phyloP scores from a whole-genome alignment of 2,797 vertebrate genomes.

The Euphonia xanthogaster region DNA sequence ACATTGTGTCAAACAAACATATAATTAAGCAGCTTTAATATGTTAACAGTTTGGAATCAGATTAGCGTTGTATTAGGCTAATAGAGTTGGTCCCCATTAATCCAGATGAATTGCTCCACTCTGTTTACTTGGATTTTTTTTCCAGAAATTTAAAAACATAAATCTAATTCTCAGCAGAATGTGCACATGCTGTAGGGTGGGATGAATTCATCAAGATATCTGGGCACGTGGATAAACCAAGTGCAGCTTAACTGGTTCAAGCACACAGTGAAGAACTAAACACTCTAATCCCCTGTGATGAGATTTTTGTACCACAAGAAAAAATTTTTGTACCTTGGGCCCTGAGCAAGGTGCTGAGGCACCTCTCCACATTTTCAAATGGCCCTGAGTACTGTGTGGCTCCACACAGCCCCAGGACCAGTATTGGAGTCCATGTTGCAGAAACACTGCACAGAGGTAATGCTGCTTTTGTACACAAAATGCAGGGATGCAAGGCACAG shows the following conservation, averaged over 20 bases:
- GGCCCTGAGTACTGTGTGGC: background rate
- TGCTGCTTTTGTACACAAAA: background rate
- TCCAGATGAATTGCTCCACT: constrained; percentile 44
- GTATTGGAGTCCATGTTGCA: rapidly evolving
- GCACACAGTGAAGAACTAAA: background rate
- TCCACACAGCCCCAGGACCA: background rate
- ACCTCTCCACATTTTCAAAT: background rate
- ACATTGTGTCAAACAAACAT: constrained; percentile 49
- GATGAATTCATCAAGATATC: constrained; percentile 18
- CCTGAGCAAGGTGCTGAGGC: background rate
- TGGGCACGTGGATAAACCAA: constrained; percentile 26
- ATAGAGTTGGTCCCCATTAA: constrained; percentile 52
- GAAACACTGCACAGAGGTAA: background rate
- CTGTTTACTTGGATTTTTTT: constrained; percentile 16
- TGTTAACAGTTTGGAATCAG: constrained; percentile 65
- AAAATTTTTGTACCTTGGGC: too few species aligned
- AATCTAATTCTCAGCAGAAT: constrained; percentile 2
- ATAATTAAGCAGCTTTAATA: constrained; percentile 67
- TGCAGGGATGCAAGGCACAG: background rate
- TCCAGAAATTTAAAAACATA: constrained; percentile 1
- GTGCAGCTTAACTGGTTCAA: constrained; percentile 31
- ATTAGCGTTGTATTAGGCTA: constrained; percentile 62
- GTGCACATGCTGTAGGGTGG: background rate
- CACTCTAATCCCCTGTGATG: constrained; percentile 2
- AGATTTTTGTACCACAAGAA: background rate